Base-by-base conservation (phyloP, 2,113 vertebrate genomes). In the Heterotis niloticus region DNA sequence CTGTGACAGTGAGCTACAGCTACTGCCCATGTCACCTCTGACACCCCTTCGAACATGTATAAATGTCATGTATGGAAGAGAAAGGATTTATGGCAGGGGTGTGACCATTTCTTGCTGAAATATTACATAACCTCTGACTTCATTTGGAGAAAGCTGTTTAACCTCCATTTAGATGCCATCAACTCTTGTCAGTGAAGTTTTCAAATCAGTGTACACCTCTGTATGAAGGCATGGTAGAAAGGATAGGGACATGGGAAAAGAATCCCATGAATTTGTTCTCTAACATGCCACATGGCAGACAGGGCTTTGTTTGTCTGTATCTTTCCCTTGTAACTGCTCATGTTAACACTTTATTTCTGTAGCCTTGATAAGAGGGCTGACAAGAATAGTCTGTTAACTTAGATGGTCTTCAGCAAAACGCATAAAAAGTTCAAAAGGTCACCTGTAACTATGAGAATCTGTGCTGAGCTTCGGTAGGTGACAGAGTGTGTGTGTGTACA, bases 121-220 rank as follows among this genome's bases (percentile, higher is more conserved):
- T 68, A 65, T 79, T 64, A 20, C 78, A 72, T 17, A 78, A 82
- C 78, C 85, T 85, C 75, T 84, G 84, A 81, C 80, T 54, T 18
- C 72, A 74, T 70, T 79, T 60, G 54, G 59, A 77, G 75, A 59
- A 34, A 64, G 73, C 82, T 81, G 78, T 81, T 88, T 89, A 88
- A 90, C 83, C 82, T 82, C 80, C 83, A 85, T 86, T 87, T 87
- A 79, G 78, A 82, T 69, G 77, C 80, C 80, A 4, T 84, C 84
- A 90, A 86, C 86, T 83, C 75, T 79, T 80, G 84, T 85, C 81
- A 78, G 52, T 34, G 75, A 60, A 71, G 71, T 80, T 80, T 83
- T 82, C 78, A 83, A 81, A 88, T 88, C 78, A 83, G 79, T 85
- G 79, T 79, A 72, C 60, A 66, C 80, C 84, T 80, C 84, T 82